These are phyloP conservation scores for Caretta caretta DNA, from an alignment of 2,113 vertebrate genomes.

Conservation along the genomic window DNA sequence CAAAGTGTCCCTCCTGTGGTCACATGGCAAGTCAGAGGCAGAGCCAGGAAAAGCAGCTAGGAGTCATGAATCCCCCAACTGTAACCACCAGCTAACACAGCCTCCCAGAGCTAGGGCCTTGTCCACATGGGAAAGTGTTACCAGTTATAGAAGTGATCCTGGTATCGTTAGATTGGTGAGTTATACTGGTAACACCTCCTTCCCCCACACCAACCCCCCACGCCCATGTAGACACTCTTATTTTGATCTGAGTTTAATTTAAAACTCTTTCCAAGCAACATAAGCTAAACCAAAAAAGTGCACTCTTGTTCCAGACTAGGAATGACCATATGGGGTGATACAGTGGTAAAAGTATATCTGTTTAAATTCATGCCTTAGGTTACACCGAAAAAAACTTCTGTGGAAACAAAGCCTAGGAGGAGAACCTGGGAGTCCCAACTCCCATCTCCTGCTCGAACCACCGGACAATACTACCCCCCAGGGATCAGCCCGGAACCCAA, in stretches of 20 bases:
- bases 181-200: neutral
- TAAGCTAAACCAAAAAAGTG: neutral
- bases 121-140: fast-evolving
- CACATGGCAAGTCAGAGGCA: neutral
- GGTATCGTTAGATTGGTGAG: too few species aligned
- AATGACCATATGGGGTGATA: neutral
- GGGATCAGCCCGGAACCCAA: fast-evolving
- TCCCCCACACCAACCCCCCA: too few species aligned
- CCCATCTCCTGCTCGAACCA: neutral
- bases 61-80: neutral
- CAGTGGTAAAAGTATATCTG: neutral
- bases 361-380: neutral
- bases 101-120: neutral
- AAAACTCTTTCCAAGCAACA: neutral
- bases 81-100: neutral
- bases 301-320: neutral
- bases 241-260: neutral
- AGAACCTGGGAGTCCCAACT: neutral
- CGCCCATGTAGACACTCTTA: neutral
- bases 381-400: neutral
- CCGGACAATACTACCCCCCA: fast-evolving
- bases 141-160: fast-evolving
- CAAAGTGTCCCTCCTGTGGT: neutral
- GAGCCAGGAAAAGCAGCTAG: neutral
- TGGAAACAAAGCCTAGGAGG: neutral